Base-by-base conservation (phyloP, 2,113 vertebrate genomes). In the Sarotherodon lohbergeri region DNA sequence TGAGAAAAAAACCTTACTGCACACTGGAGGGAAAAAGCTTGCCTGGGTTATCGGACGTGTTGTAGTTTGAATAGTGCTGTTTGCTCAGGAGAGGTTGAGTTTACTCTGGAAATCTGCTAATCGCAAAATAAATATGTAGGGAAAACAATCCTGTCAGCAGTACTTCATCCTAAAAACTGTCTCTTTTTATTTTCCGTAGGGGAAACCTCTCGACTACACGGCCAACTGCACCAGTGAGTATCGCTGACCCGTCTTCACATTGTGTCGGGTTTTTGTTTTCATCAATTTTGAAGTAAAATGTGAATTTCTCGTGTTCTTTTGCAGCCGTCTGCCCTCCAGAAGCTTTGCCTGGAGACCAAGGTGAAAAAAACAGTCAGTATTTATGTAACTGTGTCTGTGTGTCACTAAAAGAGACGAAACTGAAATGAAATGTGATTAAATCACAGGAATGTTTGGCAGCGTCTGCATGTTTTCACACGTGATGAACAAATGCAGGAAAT, bases 11-110 rank as follows among this genome's bases (percentile, higher is more conserved):
- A 1, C 5, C 1, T 3, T 29, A 7, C 50, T 76, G 24, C 3
- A 12, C 24, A 0, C 41, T 11, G 0, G 0, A 46, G 22, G 13
- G 16, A 9, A 48, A 76, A 48, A 10, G 0, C 19, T 27, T 27
- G 39, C 39, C 39, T 17, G 68, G 6, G 2, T 19, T 50, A 0
- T 0, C 1, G 0, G 22, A 50, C 3, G 16, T 46, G 24, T 32
- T 32, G 9, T 29, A 29, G 71, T 50, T 3, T 76, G 27, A 76
- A 48, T 76, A 17, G 9, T 4, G 2, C 61, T 5, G 39, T 71
- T 46, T 32, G 43, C 22, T 43, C 22, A 73, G 7, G 24, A 78
- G 46, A 50, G 46, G 27, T 50, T 78, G 16, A 13, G 27, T 32
- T 50, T 50, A 32, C 71, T 78, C 27, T 76, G 68, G 14, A 29